Evolutionary conservation across 2,797 vertebrate genomes (phyloP), one percentile per base, ranked within the genome.

Genomic region (Phoeniculus purpureus): DNA sequence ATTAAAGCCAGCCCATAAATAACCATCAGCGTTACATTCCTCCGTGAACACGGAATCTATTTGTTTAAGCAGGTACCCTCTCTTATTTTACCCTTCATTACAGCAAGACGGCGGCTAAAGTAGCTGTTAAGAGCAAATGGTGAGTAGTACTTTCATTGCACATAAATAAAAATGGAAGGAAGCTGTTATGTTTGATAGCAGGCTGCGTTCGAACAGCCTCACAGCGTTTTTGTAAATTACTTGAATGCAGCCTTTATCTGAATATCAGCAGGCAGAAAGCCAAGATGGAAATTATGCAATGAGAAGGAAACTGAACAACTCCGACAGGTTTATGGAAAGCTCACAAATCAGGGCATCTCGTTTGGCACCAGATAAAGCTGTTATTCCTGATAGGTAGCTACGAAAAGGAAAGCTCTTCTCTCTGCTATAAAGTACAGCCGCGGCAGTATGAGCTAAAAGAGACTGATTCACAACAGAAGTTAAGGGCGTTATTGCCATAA

Each of bases 231-330:
- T 86, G 95, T 94, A 95, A 96, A 95, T 92, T 15, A 96, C 76
- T 96, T 94, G 89, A 97, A 97, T 95, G 37, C 78, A 96, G 81
- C 95, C 85, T 96, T 97, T 97, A 96, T 97, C 95, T 94, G 93
- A 96, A 50, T 94, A 97, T 96, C 95, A 96, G 91, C 92, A 95
- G 94, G 93, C 94, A 94, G 93, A 92, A 71, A 92, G 88, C 92
- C 88, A 96, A 91, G 37, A 81, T 92, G 55, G 85, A 97, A 97
- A 97, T 96, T 97, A 97, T 91, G 96, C 92, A 96, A 96, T 91
- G 55, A 96, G 81, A 96, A 96, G 92, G 94, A 97, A 97, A 97
- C 94, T 96, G 96, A 97, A 97, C 96, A 96, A 97, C 97, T 97
- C 95, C 95, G 92, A 95, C 97, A 92, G 87, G 92, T 96, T 97